Evolutionary conservation across 2,888 invertebrate genomes (phyloP).

Genomic region (Cyaniris semiargus): DNA sequence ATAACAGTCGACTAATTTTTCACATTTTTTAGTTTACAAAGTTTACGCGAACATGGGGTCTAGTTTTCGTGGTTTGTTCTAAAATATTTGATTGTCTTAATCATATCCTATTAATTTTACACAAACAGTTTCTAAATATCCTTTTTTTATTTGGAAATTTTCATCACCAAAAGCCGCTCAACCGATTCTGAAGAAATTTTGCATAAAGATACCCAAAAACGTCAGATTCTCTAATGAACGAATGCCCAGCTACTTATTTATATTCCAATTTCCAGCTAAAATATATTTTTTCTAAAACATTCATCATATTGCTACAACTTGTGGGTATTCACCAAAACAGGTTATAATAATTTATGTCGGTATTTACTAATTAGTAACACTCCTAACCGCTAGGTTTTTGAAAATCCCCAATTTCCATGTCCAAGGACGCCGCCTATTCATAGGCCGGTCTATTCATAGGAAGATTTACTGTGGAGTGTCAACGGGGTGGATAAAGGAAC

Average conservation of each 20-base stretch:
- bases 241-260: background rate
- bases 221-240: background rate
- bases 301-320: background rate
- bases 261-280: background rate
- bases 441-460: conserved; percentile 48
- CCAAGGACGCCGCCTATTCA: conserved; percentile 63
- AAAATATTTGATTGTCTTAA: too few relatives aligned
- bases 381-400: conserved; percentile 44
- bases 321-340: conserved; percentile 11
- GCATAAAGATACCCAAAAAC: background rate
- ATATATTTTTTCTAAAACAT: background rate
- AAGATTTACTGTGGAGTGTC: conserved; percentile 74
- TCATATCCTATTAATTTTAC: too few relatives aligned
- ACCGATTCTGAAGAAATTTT: background rate
- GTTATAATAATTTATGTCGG: conserved; percentile 6
- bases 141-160: too few relatives aligned
- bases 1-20: background rate
- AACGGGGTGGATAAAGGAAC: conserved; percentile 74
- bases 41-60: too few relatives aligned
- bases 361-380: conserved; percentile 21
- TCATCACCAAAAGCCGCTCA: too few relatives aligned
- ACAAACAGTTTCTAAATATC: too few relatives aligned
- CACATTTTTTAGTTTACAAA: too few relatives aligned
- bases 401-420: conserved; percentile 66
- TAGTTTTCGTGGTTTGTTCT: too few relatives aligned